Evolutionary conservation across 1,140 invertebrate species (phyloP).

Genomic region (Polypedilum pembai): DNA sequence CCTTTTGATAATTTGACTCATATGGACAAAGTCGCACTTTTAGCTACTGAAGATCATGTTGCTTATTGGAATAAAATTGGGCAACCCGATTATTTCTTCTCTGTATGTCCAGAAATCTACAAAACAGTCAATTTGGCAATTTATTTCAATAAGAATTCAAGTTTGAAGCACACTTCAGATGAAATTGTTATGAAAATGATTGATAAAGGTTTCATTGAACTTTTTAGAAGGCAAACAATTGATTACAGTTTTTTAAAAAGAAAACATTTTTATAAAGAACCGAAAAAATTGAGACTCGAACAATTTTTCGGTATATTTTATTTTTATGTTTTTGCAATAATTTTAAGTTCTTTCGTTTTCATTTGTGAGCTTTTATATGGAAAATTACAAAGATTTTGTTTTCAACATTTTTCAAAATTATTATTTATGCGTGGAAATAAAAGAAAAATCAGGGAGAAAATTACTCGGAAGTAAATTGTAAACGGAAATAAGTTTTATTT

Average conservation of each 20-base stretch:
- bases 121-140: neutral
- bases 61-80: neutral
- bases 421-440: too few species aligned
- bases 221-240: neutral
- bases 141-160: neutral
- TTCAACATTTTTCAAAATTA: too few species aligned
- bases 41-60: neutral
- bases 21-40: neutral
- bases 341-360: too few species aligned
- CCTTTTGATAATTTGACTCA: neutral
- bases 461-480: too few species aligned
- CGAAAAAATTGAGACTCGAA: neutral
- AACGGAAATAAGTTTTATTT: too few species aligned
- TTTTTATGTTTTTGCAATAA: too few species aligned
- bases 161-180: neutral
- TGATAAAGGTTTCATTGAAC: neutral
- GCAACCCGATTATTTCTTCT: neutral
- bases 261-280: neutral
- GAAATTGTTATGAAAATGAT: neutral
- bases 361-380: too few species aligned
- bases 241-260: conserved; percentile 3
- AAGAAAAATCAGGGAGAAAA: too few species aligned
- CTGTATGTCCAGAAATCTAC: neutral
- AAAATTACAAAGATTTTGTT: too few species aligned
- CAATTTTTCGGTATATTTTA: neutral